Conservation (phyloP, 2,888 invertebrate genomes). For the Tiphia femorata region DNA sequence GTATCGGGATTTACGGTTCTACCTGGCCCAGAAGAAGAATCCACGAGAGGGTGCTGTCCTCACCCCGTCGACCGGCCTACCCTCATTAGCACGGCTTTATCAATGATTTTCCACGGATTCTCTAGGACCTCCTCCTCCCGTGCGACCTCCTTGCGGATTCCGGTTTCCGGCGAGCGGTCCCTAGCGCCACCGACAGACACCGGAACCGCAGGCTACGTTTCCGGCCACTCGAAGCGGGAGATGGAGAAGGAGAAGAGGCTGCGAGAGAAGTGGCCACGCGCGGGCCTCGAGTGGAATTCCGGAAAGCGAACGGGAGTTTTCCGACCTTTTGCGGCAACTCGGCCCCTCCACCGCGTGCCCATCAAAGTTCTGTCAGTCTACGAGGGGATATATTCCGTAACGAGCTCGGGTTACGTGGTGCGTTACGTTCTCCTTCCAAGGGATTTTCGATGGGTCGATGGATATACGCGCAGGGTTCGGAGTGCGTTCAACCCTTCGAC, state of each 20-base stretch:
- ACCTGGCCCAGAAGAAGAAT: constrained; percentile 32
- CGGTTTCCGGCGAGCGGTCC: not conserved
- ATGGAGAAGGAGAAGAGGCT: too few relatives aligned
- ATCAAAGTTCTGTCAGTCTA: not conserved
- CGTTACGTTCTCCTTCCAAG: too few relatives aligned
- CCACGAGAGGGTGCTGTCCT: too few relatives aligned
- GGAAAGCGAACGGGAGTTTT: not conserved
- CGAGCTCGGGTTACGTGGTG: too few relatives aligned
- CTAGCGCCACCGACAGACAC: too few relatives aligned
- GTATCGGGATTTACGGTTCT: constrained; percentile 43
- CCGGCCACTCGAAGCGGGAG: too few relatives aligned
- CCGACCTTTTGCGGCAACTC: not conserved
- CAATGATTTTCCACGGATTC: constrained; percentile 16
- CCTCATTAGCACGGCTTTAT: constrained; percentile 41
- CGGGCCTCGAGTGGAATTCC: constrained; percentile 1
- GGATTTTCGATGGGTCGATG: too few relatives aligned
- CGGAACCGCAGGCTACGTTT: too few relatives aligned
- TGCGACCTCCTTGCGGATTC: not conserved
- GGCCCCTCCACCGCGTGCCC: not conserved
- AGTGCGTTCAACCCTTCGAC: too few relatives aligned
- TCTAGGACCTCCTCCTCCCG: not conserved
- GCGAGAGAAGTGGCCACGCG: not conserved
- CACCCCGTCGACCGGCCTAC: constrained; percentile 7
- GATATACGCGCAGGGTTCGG: too few relatives aligned
- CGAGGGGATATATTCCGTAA: too few relatives aligned